phyloP scores from a whole-genome alignment of 2,113 vertebrate genomes.

The Oreotrochilus melanogaster region DNA sequence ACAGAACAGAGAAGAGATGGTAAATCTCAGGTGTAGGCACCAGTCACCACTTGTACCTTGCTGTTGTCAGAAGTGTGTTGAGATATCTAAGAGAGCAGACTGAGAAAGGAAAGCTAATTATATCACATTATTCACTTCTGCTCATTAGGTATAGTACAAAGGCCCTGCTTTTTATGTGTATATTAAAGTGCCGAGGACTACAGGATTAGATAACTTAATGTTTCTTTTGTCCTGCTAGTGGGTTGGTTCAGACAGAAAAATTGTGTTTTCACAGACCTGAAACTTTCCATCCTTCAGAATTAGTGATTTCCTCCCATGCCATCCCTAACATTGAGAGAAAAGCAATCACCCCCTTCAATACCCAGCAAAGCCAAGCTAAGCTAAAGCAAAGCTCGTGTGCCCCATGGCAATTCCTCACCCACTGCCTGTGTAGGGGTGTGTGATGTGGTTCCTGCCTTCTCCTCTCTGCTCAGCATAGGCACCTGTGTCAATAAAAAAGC shows the following conservation, averaged over 20 bases:
- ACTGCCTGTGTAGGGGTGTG: background rate
- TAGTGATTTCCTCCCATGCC: background rate
- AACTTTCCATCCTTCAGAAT: background rate
- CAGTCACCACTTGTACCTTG: slow-evolving; percentile 54
- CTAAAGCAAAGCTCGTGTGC: background rate
- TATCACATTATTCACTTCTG: slow-evolving; percentile 66
- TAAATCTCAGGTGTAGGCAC: slow-evolving; percentile 58
- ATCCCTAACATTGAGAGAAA: background rate
- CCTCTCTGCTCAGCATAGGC: background rate
- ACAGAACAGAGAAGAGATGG: slow-evolving; percentile 46
- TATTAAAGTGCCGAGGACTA: slow-evolving; percentile 45
- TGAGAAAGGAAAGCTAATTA: slow-evolving; percentile 72
- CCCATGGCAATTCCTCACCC: background rate
- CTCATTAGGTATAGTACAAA: slow-evolving; percentile 68
- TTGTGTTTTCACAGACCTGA: background rate
- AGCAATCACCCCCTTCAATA: background rate
- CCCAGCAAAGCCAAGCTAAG: background rate
- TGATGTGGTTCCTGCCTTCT: background rate
- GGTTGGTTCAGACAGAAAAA: slow-evolving; percentile 28
- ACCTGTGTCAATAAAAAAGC: background rate
- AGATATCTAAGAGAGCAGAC: slow-evolving; percentile 50
- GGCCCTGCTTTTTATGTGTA: slow-evolving; percentile 55
- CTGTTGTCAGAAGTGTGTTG: slow-evolving; percentile 64
- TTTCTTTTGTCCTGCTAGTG: slow-evolving; percentile 54
- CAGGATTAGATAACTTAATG: slow-evolving; percentile 45